These are phyloP conservation scores for Euura lappo DNA, from an alignment of 1,140 invertebrate species.

Conservation along the genomic window DNA sequence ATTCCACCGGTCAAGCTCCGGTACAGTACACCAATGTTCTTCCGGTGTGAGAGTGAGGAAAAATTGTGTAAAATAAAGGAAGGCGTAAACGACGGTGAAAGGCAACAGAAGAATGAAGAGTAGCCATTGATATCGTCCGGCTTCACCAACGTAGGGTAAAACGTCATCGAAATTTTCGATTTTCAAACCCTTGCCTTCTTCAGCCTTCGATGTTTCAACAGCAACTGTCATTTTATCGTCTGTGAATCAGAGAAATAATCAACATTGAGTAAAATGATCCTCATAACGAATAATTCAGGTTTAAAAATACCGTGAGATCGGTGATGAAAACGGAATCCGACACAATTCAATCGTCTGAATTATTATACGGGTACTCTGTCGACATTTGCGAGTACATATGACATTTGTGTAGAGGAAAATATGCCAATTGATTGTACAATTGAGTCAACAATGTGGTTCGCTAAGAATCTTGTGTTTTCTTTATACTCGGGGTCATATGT, in stretches of 20 bases:
- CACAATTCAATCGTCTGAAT: too few relatives aligned
- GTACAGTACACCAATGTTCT: slow-evolving; percentile 75
- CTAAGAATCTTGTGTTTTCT: too few relatives aligned
- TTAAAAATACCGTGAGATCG: too few relatives aligned
- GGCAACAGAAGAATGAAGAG: slow-evolving; percentile 85
- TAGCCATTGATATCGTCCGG: slow-evolving; percentile 87
- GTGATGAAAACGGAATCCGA: too few relatives aligned
- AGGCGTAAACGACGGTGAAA: slow-evolving; percentile 70
- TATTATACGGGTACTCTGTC: too few relatives aligned
- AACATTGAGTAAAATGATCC: too few relatives aligned
- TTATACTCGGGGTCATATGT: too few relatives aligned
- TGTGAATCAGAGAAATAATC: background rate
- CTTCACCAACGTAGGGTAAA: slow-evolving; percentile 84
- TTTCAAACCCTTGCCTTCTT: slow-evolving; percentile 44
- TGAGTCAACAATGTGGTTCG: too few relatives aligned
- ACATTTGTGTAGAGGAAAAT: too few relatives aligned
- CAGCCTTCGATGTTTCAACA: background rate
- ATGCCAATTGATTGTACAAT: too few relatives aligned
- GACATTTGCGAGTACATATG: too few relatives aligned
- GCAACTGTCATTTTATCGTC: background rate
- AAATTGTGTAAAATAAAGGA: slow-evolving; percentile 86
- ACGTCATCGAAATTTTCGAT: slow-evolving; percentile 84
- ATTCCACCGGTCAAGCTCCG: slow-evolving; percentile 61
- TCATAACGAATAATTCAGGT: too few relatives aligned
- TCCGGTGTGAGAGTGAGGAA: slow-evolving; percentile 81